Evolutionary conservation across 2,888 invertebrate genomes (phyloP), one percentile per base, ranked within the genome.

Genomic region (Nomada fabriciana): DNA sequence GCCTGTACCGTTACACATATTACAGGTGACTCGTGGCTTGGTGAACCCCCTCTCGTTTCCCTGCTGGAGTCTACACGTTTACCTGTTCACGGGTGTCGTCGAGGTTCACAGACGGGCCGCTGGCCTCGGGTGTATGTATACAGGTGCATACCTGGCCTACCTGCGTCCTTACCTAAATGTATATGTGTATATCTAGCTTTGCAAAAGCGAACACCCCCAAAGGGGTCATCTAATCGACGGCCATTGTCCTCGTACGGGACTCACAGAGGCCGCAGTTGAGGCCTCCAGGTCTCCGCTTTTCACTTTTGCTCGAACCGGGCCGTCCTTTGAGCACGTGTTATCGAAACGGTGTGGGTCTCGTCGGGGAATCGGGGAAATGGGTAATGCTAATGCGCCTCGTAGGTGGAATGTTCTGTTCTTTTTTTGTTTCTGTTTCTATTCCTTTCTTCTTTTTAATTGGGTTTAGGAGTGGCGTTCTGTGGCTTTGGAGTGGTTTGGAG

Each of bases 1-100:
- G n/a, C 53, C 84, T 89, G 88, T 93, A 92, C 93, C 93, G 93
- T 93, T 93, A 93, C 89, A 76, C 80, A 76, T 76, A 82, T 89
- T 91, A 91, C 93, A 92, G 92, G 91, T 92, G 90, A 83, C 74
- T 80, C 68, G 63, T 72, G 64, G 60, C 53, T 29, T 55, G 50
- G 65, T 5, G 20, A 50, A 43, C n/a, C 72, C 82, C 64, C 64
- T 50, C 64, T 50, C 63, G 67, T 25, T 47, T 29, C n/a, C 23
- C 15, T 4, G 20, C 9, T 18, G n/a, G 29, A 5, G 15, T 42
- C 7, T 67, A 57, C 18, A 65, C 61, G 67, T 69, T 25, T 57
- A 67, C 64, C n/a, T 60, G 42, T 13, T 20, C 43, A 10, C 4
- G 25, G 50, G 4, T 69, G 36, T 67, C 53, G 43, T 52, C 15